Base-by-base conservation (phyloP, 2,113 vertebrate species). In the Rhabdornis inornatus region DNA sequence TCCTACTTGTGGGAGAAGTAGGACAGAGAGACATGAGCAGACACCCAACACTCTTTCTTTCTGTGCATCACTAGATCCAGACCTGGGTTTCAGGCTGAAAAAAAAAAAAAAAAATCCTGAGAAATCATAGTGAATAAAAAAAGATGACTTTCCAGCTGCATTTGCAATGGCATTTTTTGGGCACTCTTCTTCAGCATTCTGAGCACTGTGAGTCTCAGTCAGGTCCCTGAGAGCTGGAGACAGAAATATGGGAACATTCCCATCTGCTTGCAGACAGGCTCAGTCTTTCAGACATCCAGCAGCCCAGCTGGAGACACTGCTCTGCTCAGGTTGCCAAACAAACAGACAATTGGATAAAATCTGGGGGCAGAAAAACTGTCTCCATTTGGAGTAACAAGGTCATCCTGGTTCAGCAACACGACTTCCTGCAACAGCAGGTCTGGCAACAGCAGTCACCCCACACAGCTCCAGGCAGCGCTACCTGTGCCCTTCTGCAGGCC, bases 311-410 rank as follows among this genome's bases (percentile, higher is more conserved):
- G 88, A 93, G 90, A 88, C 81, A 90, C 82, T 45, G 71, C 60
- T 92, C 91, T 40, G 71, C 80, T 86, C 86, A 93, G 91, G 76
- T 74, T 93, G 79, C 92, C 91, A 95, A 94, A 83, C 79, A 86
- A 89, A 85, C 5, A 86, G 86, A 89, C 72, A 95, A 90, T 70
- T 93, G 80, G 76, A 57, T 86, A 70, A 90, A 82, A 82, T 85
- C 87, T 68, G 74, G 40, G 90, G 78, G 44, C 84, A 87, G 87
- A 68, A 88, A 71, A 85, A 79, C 85, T 37, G 49, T 40, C 82
- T 94, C 66, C 66, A 4, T 68, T 87, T 71, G 65, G 65, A 93
- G n/a, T n/a, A 85, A 90, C 40, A 17, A 61, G 66, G 78, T 85
- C 93, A 75, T 59, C 74, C 74, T 60, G 47, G 74, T 60, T 77